These are phyloP conservation scores for Eudasyphora cyanicolor DNA, from an alignment of 2,888 invertebrate species.

Conservation along the genomic window DNA sequence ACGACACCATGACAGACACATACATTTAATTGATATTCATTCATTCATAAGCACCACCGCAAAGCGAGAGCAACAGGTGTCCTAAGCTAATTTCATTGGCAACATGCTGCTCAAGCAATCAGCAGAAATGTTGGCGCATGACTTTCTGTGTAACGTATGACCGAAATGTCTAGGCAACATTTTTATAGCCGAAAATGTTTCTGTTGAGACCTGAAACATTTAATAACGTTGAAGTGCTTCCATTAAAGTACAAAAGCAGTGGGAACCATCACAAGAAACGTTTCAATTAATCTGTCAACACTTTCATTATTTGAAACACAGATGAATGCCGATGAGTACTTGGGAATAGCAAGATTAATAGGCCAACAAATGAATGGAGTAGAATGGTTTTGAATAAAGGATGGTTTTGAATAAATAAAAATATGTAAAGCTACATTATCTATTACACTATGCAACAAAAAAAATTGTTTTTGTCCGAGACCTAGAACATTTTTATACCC, in stretches of 20 bases:
- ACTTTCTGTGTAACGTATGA: neutral
- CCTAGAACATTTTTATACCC: no score
- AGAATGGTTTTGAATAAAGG: no score
- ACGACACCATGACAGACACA: neutral
- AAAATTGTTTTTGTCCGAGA: no score
- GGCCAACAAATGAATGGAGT: no score
- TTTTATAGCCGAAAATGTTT: neutral
- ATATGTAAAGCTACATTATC: no score
- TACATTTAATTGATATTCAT: neutral
- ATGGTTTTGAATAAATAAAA: no score
- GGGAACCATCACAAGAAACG: neutral
- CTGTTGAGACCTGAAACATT: neutral
- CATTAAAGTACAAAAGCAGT: neutral
- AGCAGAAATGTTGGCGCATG: slow-evolving; percentile 54
- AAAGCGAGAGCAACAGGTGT: slow-evolving; percentile 51
- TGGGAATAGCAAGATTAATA: no score
- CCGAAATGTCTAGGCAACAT: neutral
- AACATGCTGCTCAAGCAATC: slow-evolving; percentile 31
- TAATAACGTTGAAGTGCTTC: neutral
- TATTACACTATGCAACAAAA: no score
- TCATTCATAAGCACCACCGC: neutral
- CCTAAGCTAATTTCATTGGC: neutral
- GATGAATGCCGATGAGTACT: no score
- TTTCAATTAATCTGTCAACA: neutral
- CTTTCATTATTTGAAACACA: no score